Conservation (phyloP, 2,888 invertebrate species). For the Antheraea assamensis region DNA sequence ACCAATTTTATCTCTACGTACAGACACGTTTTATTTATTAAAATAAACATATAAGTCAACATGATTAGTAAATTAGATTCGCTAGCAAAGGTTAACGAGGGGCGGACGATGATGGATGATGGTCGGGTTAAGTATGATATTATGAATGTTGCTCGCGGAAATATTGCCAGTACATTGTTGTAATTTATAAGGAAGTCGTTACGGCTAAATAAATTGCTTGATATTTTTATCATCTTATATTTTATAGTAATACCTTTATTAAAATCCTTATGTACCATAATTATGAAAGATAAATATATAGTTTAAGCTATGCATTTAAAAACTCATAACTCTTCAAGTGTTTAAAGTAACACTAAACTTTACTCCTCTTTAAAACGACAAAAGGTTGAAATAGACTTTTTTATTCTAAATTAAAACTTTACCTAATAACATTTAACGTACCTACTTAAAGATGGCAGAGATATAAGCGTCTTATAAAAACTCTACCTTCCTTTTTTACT, state of each 20-base stretch:
- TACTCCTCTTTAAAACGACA: not conserved
- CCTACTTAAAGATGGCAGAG: not conserved
- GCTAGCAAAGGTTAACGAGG: constrained; percentile 53
- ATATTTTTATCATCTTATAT: not conserved
- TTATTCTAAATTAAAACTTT: constrained; percentile 3
- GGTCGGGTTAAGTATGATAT: constrained; percentile 34
- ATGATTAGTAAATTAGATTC: constrained; percentile 3
- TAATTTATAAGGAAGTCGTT: constrained; percentile 11
- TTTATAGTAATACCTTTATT: not conserved
- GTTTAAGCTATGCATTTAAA: not conserved
- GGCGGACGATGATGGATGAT: constrained; percentile 49
- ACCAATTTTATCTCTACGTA: constrained; percentile 62
- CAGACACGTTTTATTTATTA: constrained; percentile 21
- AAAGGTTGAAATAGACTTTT: not conserved
- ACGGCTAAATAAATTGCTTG: not conserved
- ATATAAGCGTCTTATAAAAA: not conserved
- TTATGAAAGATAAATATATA: not conserved
- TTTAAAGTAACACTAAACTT: not conserved
- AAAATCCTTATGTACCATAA: not conserved
- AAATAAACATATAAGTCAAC: constrained; percentile 23
- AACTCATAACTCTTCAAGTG: not conserved
- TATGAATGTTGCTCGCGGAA: constrained; percentile 30
- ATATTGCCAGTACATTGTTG: constrained; percentile 14
- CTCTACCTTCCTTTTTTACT: not conserved
- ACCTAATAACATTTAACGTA: not conserved